Conservation (phyloP, 2,797 vertebrate genomes). For the Melanotaenia pygmaea region DNA sequence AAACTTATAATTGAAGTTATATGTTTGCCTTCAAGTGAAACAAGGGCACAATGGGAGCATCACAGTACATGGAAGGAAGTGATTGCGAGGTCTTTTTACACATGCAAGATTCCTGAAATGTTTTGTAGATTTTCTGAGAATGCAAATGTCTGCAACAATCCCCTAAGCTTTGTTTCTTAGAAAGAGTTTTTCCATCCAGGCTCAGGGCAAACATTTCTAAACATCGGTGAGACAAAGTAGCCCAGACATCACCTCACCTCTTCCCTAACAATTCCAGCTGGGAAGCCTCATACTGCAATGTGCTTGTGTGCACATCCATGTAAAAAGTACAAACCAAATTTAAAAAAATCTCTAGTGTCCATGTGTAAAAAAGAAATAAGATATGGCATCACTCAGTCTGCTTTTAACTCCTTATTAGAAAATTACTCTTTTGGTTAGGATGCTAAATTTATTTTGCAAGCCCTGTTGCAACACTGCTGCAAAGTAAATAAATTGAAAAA, state of each 20-base stretch:
- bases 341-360: too few species aligned
- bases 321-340: too few species aligned
- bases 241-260: neutral
- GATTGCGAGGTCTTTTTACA: neutral
- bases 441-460: too few species aligned
- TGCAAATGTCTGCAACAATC: too few species aligned
- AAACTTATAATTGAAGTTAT: neutral
- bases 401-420: too few species aligned
- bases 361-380: too few species aligned
- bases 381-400: too few species aligned
- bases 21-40: slow-evolving; percentile 6
- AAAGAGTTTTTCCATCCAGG: neutral
- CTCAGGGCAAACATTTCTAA: neutral
- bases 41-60: slow-evolving; percentile 9
- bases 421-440: too few species aligned
- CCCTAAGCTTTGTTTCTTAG: too few species aligned
- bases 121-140: too few species aligned
- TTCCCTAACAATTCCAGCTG: neutral
- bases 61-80: neutral
- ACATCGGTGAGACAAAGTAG: neutral
- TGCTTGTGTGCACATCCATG: neutral
- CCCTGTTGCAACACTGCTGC: too few species aligned
- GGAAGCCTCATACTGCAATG: neutral
- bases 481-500: neutral
- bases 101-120: too few species aligned